A percentile compares a stretch with the other conserved stretches of the same genome.
Conservation (phyloP, 2,797 vertebrate genomes). For the Enteromius trimaculatus region DNA sequence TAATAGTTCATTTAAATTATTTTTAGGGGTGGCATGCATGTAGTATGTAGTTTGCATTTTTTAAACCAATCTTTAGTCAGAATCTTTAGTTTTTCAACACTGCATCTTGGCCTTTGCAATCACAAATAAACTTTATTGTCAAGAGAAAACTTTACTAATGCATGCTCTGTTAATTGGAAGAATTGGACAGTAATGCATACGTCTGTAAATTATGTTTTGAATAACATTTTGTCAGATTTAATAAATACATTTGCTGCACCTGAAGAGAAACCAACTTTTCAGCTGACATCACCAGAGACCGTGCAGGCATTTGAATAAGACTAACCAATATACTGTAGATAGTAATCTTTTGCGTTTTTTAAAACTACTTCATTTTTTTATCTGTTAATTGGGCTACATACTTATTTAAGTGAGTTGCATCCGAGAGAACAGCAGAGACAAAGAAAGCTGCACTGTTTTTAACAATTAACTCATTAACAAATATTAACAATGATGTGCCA, state of each 20-base stretch:
- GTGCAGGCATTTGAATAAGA: neutral
- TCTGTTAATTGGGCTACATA: neutral
- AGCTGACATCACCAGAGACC: neutral
- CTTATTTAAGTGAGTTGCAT: neutral
- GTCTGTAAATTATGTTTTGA: neutral
- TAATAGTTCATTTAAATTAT: neutral
- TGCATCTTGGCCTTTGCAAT: neutral
- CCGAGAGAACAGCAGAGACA: neutral
- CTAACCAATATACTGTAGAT: neutral
- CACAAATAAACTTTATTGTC: neutral
- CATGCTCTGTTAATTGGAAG: neutral
- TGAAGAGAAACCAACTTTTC: neutral
- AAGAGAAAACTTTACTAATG: neutral
- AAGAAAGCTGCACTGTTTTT: neutral
- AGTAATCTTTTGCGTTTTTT: neutral
- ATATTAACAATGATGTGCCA: neutral
- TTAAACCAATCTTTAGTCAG: too few relatives aligned
- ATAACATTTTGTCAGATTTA: neutral
- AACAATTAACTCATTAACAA: constrained; percentile 10
- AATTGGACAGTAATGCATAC: neutral
- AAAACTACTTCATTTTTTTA: neutral
- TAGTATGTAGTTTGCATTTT: neutral
- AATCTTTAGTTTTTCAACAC: neutral
- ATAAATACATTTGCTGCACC: neutral
- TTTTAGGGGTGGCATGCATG: neutral